Percentiles rank a stretch among this genome's conserved stretches.
These are phyloP conservation scores for Lagocephalus sceleratus DNA, from an alignment of 2,797 vertebrate genomes.

Conservation along the genomic window DNA sequence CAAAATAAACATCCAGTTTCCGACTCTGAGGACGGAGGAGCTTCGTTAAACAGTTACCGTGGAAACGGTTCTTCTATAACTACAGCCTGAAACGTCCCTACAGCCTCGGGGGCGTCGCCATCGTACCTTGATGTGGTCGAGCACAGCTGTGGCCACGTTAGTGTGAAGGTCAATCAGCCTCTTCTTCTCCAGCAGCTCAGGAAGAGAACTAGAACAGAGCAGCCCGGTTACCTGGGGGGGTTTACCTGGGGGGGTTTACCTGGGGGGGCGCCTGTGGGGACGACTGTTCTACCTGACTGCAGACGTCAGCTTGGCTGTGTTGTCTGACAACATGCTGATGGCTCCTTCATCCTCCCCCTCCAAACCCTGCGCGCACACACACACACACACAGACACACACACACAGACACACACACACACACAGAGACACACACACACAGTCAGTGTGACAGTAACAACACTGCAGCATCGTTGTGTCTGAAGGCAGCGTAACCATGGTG, in stretches of 20 bases:
- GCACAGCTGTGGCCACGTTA: conserved; percentile 94
- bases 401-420: not conserved
- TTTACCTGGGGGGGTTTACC: no score
- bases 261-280: no score
- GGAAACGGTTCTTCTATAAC: not conserved
- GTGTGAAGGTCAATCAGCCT: conserved; percentile 97
- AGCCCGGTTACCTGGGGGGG: not conserved
- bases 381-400: conserved; percentile 3
- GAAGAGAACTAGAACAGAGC: conserved; percentile 83
- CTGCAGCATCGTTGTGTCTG: no score
- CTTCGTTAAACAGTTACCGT: not conserved
- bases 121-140: conserved; percentile 96
- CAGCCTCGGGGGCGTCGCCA: not conserved
- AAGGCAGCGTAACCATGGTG: no score
- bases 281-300: conserved; percentile 85
- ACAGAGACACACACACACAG: no score
- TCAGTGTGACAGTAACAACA: no score
- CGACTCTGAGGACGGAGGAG: conserved; percentile 76
- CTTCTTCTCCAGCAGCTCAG: conserved; percentile 97
- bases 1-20: conserved; percentile 97
- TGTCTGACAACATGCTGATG: conserved; percentile 98
- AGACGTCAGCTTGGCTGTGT: conserved; percentile 96
- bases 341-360: conserved; percentile 98
- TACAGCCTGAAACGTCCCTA: not conserved
- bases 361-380: conserved; percentile 71